Evolutionary conservation across 2,888 invertebrate species (phyloP).

Genomic region (Apomyelois bistriatella): DNA sequence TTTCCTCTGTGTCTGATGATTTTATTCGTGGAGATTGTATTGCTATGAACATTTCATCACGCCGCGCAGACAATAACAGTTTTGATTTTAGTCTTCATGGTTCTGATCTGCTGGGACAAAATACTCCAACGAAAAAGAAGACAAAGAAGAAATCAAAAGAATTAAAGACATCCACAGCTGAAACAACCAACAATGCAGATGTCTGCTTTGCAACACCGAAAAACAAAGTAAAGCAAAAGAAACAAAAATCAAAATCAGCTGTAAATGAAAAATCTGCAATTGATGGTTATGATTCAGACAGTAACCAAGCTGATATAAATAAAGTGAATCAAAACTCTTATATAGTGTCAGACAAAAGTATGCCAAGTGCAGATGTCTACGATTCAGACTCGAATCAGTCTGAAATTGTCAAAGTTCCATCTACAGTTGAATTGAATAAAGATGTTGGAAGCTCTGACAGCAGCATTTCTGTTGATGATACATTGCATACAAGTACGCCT

Average conservation of each 20-base stretch:
- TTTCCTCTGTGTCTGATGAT: constrained; percentile 73
- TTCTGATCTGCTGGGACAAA: constrained; percentile 58
- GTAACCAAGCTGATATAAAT: constrained; percentile 56
- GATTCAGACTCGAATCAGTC: constrained; percentile 76
- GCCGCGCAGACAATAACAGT: constrained; percentile 51
- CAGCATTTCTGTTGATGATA: constrained; percentile 26
- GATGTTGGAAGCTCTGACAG: constrained; percentile 38
- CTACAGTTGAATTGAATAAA: constrained; percentile 21
- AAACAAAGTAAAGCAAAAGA: constrained; percentile 68
- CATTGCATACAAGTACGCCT: background rate
- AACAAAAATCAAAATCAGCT: constrained; percentile 54
- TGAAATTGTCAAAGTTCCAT: constrained; percentile 34
- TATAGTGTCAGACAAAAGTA: constrained; percentile 58
- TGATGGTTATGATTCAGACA: constrained; percentile 81
- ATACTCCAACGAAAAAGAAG: constrained; percentile 59
- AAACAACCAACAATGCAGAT: constrained; percentile 31
- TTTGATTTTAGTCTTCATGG: constrained; percentile 76
- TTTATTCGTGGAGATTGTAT: constrained; percentile 73
- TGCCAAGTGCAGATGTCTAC: constrained; percentile 74
- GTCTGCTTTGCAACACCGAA: constrained; percentile 72
- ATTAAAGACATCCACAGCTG: constrained; percentile 41
- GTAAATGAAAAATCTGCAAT: constrained; percentile 59
- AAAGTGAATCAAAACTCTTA: constrained; percentile 46
- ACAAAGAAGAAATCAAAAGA: constrained; percentile 66
- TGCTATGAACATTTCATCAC: constrained; percentile 70